Evolutionary conservation across 1,140 invertebrate genomes (phyloP), one percentile per base, ranked within the genome.

Genomic region (Musca vetustissima): DNA sequence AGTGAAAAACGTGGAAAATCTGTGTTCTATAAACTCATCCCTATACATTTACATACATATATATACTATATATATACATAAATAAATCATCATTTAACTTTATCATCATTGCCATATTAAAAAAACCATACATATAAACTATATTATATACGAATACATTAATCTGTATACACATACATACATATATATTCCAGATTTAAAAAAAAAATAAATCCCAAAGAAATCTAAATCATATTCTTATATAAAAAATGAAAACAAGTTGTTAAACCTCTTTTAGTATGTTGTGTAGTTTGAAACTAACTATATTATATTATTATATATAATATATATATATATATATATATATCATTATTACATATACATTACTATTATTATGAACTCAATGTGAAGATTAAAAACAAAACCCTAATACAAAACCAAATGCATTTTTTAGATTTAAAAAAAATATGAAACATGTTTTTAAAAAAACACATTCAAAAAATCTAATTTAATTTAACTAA

Each of bases 201-300:
- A 52, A 22, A 19, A 52, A 52, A 7, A 19, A 19, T 21, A 52
- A 52, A 14, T n/a, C 11, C 6, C 1, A 19, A 52, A 52, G n/a
- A n/a, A n/a, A n/a, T n/a, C n/a, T n/a, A 52, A 43, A 61, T 32
- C 36, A 43, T 43, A 43, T 43, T 43, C 36, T 43, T 43, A 43
- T 43, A 43, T 19, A 61, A 43, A 28, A n/a, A n/a, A n/a, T n/a
- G n/a, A n/a, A n/a, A 61, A 19, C 22, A 36, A 17, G 57, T 61
- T 61, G 57, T 61, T 61, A n/a, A 61, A 61, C 57, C 36, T 61
- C n/a, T n/a, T 59, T 59, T 61, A 43, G 57, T 36, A 61, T 61
- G 57, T 61, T 61, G 57, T 61, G 57, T 61, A 61, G 57, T 61
- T 61, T 32, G 32, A 61, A 36, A 61, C 28, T 36, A 61, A n/a